phyloP scores from a whole-genome alignment of 2,113 vertebrate genomes.

The Percopsis transmontana region DNA sequence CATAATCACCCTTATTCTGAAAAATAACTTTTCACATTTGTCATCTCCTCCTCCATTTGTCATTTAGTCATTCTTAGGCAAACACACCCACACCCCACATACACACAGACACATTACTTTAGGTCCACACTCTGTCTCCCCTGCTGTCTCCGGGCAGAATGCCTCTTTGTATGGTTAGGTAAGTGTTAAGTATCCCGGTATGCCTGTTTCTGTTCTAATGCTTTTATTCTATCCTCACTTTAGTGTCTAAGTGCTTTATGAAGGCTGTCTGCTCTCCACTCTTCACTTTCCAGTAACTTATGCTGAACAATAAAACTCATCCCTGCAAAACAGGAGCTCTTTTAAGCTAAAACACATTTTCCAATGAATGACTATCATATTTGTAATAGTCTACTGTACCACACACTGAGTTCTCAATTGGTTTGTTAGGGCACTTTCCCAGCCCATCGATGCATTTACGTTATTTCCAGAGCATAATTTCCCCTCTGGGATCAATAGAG shows the following conservation, averaged over 20 bases:
- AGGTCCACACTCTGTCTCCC: not conserved
- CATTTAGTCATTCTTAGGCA: not conserved
- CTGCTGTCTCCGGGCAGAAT: not conserved
- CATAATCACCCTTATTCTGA: not conserved
- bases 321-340: no score
- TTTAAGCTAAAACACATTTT: not conserved
- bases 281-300: not conserved
- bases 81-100: not conserved
- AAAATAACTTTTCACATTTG: not conserved
- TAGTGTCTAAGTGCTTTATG: not conserved
- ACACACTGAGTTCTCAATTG: no score
- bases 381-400: no score
- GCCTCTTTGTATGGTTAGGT: not conserved
- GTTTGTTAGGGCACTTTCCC: no score
- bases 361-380: not conserved
- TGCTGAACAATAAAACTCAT: no score
- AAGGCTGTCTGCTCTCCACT: not conserved
- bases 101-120: not conserved
- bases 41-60: not conserved
- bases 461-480: no score
- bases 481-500: no score
- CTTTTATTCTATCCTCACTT: not conserved
- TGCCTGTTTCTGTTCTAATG: not conserved
- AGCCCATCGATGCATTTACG: no score
- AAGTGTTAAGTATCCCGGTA: not conserved